Base-by-base conservation (phyloP, 2,797 vertebrate genomes). In the Bucorvus abyssinicus region DNA sequence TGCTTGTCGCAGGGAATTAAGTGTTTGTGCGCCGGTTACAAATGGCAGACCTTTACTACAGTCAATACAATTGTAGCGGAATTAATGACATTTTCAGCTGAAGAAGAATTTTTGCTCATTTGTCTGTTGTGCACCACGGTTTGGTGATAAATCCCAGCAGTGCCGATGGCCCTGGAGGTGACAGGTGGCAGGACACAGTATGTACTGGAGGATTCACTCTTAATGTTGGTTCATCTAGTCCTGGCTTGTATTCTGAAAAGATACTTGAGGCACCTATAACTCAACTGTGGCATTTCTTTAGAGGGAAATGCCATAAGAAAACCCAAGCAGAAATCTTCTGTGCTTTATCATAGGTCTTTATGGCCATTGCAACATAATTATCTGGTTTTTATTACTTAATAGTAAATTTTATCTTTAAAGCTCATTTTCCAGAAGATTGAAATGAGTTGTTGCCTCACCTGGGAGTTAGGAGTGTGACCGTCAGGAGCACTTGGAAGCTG, bases 361-460 rank as follows among this genome's bases (percentile, higher is more conserved):
- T 73, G 82, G 53, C 71, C 57, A 53, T 12, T 80, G 45, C 53
- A 77, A 88, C 87, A 91, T 94, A 90, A 89, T 40, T 75, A 91
- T 47, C 76, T 70, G 53, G 21, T 1, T 19, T 90, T 91, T 93
- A 90, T 94, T 90, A 57, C 57, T 92, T 94, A 75, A 6, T 85
- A 89, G 15, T 84, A 78, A 91, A 36, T 81, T 95, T 94, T 96
- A 83, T 95, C 92, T 97, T 92, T 61, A 55, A 91, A 78, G 91
- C 90, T 89, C 44, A 7, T 91, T 97, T 91, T 96, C 63, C 60
- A 30, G 56, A 85, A 86, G 55, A 63, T 63, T 63, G 73, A 73
- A 69, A 55, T 1, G 8, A 8, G 27, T 81, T 79, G 55, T 93
- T 93, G 73, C 79, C 76, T 88, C 75, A 79, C 61, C 67, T 26